Base-by-base conservation (phyloP, 2,113 vertebrate species). In the Ictidomys tridecemlineatus region DNA sequence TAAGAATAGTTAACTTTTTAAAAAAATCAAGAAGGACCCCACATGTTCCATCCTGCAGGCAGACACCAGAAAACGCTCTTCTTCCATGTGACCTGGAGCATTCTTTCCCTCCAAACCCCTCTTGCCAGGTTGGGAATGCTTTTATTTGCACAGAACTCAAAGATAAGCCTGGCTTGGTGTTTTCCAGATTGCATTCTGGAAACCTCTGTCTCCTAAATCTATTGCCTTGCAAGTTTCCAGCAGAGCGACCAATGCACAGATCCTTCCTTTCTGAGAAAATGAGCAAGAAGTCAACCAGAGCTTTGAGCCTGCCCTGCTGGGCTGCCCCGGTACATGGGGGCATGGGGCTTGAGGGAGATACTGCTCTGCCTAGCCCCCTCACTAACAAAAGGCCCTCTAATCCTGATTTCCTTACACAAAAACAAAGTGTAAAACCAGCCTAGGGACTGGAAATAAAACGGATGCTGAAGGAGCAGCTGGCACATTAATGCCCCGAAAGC, bases 361-460 rank as follows among this genome's bases (percentile, higher is more conserved):
- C 34, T 70, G 53, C 74, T 42, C n/a, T 74, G 20, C 53, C 83
- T 69, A 24, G 37, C 63, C 53, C 42, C 39, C 1, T 85, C 78
- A 22, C 84, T 91, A 87, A 97, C 84, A 90, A 97, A 96, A 95
- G 73, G 77, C 58, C 37, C 86, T 72, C 95, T 96, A 93, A 95
- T 95, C 93, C 94, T 14, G 61, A 78, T 74, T 91, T 84, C 48
- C 51, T 88, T 92, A n/a, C 42, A 67, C 67, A 89, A 92, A 96
- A 96, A 74, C 89, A 82, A 82, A 88, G 65, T 95, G 70, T 51
- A 91, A 95, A 93, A 84, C 65, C 89, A 88, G 77, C 80, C 65
- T 16, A 42, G 56, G 56, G 84, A 77, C 89, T 95, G 95, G 69
- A 73, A 93, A 91, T 28, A 94, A 91, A 78, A 86, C 82, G 83